Conservation (phyloP, 2,888 invertebrate genomes). For the Ornithoptera priamus region DNA sequence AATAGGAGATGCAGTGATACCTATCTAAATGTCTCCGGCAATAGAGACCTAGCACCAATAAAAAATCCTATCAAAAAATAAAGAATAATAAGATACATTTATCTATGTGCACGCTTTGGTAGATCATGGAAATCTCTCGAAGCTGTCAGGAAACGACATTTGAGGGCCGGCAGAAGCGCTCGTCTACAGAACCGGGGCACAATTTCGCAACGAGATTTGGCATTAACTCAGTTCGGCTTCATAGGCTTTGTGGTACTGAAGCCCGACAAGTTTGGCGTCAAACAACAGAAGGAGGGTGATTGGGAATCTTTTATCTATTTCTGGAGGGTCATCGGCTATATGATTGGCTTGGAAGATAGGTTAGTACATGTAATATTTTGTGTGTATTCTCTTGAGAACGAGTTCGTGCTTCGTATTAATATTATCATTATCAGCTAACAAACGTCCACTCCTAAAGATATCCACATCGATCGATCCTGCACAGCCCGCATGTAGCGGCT, state of each 20-base stretch:
- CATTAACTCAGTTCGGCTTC: slow-evolving; percentile 92
- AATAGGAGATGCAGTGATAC: too few species aligned
- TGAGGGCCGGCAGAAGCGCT: slow-evolving; percentile 79
- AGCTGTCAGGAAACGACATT: slow-evolving; percentile 84
- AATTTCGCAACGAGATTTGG: slow-evolving; percentile 91
- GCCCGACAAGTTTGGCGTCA: slow-evolving; percentile 83
- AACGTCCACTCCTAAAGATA: too few species aligned
- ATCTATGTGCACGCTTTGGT: slow-evolving; percentile 9
- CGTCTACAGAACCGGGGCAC: slow-evolving; percentile 69
- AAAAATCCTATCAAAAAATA: too few species aligned
- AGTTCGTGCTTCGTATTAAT: too few species aligned
- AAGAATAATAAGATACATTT: too few species aligned
- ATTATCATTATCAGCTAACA: too few species aligned
- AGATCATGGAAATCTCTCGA: slow-evolving; percentile 85
- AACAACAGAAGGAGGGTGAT: slow-evolving; percentile 80
- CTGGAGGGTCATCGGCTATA: slow-evolving; percentile 90
- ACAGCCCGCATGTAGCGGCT: too few species aligned
- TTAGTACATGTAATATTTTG: slow-evolving; percentile 45
- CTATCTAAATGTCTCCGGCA: too few species aligned
- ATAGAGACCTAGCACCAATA: too few species aligned
- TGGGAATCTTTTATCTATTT: slow-evolving; percentile 89
- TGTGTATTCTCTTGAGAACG: neutral
- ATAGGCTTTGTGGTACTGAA: slow-evolving; percentile 86
- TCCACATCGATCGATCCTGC: too few species aligned
- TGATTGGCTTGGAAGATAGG: slow-evolving; percentile 91